Percentiles rank a stretch among this genome's conserved stretches.
These are phyloP conservation scores for Brassicogethes aeneus DNA, from an alignment of 2,888 invertebrate species.

Conservation along the genomic window DNA sequence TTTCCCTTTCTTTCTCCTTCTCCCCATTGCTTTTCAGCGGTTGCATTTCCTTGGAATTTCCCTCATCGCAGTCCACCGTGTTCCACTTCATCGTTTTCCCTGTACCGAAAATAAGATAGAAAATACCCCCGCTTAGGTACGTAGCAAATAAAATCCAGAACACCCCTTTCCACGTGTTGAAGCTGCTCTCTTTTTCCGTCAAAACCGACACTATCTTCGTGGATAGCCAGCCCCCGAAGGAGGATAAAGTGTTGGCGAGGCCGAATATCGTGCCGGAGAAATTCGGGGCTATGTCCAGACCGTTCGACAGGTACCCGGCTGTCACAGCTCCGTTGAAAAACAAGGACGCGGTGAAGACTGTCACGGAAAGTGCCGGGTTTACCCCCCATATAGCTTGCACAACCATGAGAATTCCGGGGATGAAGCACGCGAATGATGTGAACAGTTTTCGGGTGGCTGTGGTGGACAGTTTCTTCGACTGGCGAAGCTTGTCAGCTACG, in stretches of 20 bases:
- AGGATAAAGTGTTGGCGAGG: slow-evolving; percentile 78
- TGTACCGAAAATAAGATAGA: slow-evolving; percentile 56
- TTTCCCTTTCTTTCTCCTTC: slow-evolving; percentile 23
- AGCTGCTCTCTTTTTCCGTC: slow-evolving; percentile 64
- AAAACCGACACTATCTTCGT: slow-evolving; percentile 72
- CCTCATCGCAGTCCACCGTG: slow-evolving; percentile 21
- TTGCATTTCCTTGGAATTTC: slow-evolving; percentile 32
- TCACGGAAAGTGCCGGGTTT: slow-evolving; percentile 61
- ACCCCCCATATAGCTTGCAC: slow-evolving; percentile 64
- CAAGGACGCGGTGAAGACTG: slow-evolving; percentile 68
- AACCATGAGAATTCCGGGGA: slow-evolving; percentile 65
- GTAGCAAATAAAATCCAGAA: slow-evolving; percentile 71
- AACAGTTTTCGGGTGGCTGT: slow-evolving; percentile 64
- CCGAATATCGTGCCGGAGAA: slow-evolving; percentile 86
- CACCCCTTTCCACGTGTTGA: slow-evolving; percentile 69
- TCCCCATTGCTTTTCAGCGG: slow-evolving; percentile 31
- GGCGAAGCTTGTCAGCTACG: slow-evolving; percentile 62
- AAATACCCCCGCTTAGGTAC: slow-evolving; percentile 57
- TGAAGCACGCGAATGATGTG: slow-evolving; percentile 53
- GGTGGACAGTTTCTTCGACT: slow-evolving; percentile 59
- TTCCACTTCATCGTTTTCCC: slow-evolving; percentile 57
- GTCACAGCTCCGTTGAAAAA: slow-evolving; percentile 82
- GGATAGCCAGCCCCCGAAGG: slow-evolving; percentile 73
- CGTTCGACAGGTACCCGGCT: slow-evolving; percentile 78
- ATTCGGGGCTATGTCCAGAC: slow-evolving; percentile 80